Base-by-base conservation (phyloP, 1,140 invertebrate genomes). In the Globodera ellingtonae region DNA sequence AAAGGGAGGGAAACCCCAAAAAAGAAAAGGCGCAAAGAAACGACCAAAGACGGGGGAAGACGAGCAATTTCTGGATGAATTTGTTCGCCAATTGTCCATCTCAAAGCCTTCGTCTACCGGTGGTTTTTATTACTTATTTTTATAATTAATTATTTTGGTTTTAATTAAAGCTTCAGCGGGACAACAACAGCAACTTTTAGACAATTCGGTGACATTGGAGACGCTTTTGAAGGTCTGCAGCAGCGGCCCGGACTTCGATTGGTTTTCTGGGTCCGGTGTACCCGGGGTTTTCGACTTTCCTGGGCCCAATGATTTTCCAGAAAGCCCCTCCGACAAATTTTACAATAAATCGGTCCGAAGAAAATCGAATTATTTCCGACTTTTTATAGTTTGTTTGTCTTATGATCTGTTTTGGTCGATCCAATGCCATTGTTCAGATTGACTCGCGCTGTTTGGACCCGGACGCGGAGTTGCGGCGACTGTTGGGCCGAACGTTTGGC, bases 401-500 rank as follows among this genome's bases (percentile, higher is more conserved):
- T 35, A 35, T 35, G 35, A 35, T 3, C 35, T 35, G 3, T 35
- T 35, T 35, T 35, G 35, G 35, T 35, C 3, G 35, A 44, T 35
- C 10, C 67, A 70, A 21, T 76, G 74, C 1, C 35, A 44, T 66
- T 10, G n/a, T 79, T 48, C 50, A 80, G 69, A 56, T 80, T 24
- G 81, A 81, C 75, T 44, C 48, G 21, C 59, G 81, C 35, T 35
- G 47, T 46, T 62, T 82, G 67, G 65, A 82, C 21, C 69, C 81
- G 69, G 81, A 82, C 48, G 71, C 35, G 44, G 81, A 82, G 72
- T 46, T 82, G 47, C 69, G 83, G 21, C 56, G 71, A n/a, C 21
- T 84, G 44, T 81, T 82, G 69, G 82, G 81, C 4, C 62, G 78
- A 21, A 67, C 81, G 44, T 84, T 82, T 46, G 82, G 59, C 65